These are phyloP conservation scores for Acestrorhynchus altus DNA, from an alignment of 2,797 vertebrate genomes.

Conservation along the genomic window DNA sequence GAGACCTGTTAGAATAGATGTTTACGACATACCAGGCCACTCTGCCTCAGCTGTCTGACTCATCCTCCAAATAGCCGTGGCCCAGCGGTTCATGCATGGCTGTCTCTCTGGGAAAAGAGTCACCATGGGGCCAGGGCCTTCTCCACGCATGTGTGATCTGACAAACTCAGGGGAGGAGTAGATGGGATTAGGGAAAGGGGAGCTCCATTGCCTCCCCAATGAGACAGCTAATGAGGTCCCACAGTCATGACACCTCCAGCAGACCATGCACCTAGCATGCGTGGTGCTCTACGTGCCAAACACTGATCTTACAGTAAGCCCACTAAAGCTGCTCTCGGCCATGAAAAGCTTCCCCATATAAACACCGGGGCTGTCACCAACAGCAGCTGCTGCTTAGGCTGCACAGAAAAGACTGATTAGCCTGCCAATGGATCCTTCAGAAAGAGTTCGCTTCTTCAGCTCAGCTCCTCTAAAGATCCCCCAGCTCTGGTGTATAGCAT, in stretches of 20 bases:
- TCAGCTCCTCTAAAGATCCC: slow-evolving; percentile 46
- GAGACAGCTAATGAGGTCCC: slow-evolving; percentile 62
- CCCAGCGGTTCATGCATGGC: slow-evolving; percentile 7
- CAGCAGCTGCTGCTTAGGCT: slow-evolving; percentile 52
- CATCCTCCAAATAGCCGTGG: slow-evolving; percentile 1
- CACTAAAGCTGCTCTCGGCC: slow-evolving; percentile 58
- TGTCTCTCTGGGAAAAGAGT: slow-evolving; percentile 32
- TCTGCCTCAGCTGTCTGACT: slow-evolving; percentile 21
- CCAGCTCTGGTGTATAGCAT: slow-evolving; percentile 53
- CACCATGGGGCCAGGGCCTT: slow-evolving; percentile 34
- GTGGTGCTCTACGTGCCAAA: slow-evolving; percentile 40
- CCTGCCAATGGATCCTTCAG: slow-evolving; percentile 53
- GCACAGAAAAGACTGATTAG: slow-evolving; percentile 56
- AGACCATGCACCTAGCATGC: slow-evolving; percentile 49
- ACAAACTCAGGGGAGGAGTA: slow-evolving; percentile 59
- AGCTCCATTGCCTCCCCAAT: slow-evolving; percentile 55
- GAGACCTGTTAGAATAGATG: background rate
- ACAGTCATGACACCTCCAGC: slow-evolving; percentile 54
- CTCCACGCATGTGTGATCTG: slow-evolving; percentile 58
- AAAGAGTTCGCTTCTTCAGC: slow-evolving; percentile 47
- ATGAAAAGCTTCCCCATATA: slow-evolving; percentile 57
- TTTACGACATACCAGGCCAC: background rate
- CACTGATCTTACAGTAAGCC: slow-evolving; percentile 60
- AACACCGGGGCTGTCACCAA: slow-evolving; percentile 52
- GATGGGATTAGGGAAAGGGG: slow-evolving; percentile 57